phyloP scores from a whole-genome alignment of 2,797 vertebrate species.

The Danionella dracula region DNA sequence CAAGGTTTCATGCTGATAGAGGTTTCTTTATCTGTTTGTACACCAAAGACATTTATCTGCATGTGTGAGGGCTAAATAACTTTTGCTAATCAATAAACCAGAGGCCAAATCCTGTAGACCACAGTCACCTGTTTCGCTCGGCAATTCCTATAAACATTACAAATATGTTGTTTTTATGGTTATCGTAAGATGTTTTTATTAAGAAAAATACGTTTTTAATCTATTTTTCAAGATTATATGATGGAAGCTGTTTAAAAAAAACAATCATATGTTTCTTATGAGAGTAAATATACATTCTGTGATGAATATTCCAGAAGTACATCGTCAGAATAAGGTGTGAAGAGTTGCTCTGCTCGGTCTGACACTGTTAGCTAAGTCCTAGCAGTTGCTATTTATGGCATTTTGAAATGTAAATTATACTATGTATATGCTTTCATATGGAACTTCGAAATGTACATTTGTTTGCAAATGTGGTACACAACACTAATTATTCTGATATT shows the following conservation, averaged over 20 bases:
- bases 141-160: slow-evolving; percentile 28
- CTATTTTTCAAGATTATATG: too few relatives aligned
- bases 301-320: not conserved
- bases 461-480: too few relatives aligned
- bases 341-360: too few relatives aligned
- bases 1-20: not conserved
- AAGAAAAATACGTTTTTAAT: too few relatives aligned
- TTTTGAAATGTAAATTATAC: too few relatives aligned
- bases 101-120: slow-evolving; percentile 1
- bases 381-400: too few relatives aligned
- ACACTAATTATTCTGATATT: too few relatives aligned
- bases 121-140: not conserved
- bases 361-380: too few relatives aligned
- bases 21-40: slow-evolving; percentile 4
- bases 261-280: not conserved
- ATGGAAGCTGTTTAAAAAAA: slow-evolving; percentile 11
- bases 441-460: too few relatives aligned
- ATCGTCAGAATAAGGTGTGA: too few relatives aligned
- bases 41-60: slow-evolving; percentile 4
- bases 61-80: slow-evolving; percentile 18
- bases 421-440: too few relatives aligned
- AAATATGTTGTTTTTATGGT: slow-evolving; percentile 27
- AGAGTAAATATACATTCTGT: not conserved
- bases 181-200: too few relatives aligned
- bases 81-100: not conserved